These are phyloP conservation scores for Hypotaenidia okinawae DNA, from an alignment of 2,797 vertebrate genomes.

Conservation along the genomic window DNA sequence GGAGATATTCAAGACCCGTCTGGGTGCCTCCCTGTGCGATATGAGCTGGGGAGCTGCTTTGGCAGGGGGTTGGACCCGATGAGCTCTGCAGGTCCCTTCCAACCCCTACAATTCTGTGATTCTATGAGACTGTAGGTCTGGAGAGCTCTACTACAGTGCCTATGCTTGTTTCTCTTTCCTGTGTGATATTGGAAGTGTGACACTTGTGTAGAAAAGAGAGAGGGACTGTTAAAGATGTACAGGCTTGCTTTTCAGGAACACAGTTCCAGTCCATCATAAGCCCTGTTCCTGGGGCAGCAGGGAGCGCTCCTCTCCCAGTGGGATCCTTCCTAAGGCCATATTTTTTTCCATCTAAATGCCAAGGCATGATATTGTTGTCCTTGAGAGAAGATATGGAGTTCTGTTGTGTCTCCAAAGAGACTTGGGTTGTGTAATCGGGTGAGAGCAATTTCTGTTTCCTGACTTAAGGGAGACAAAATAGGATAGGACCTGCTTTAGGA, in stretches of 20 bases:
- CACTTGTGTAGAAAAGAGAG: background rate
- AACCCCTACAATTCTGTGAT: too few relatives aligned
- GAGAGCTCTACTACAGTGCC: background rate
- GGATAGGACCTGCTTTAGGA: background rate
- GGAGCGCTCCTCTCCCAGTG: background rate
- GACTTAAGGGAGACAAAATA: background rate
- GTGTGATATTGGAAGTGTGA: background rate
- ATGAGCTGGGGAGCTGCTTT: too few relatives aligned
- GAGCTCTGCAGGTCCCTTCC: too few relatives aligned
- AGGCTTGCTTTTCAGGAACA: background rate
- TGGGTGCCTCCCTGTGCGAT: too few relatives aligned
- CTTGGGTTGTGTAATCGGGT: background rate
- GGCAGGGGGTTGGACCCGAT: too few relatives aligned
- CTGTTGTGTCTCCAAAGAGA: background rate
- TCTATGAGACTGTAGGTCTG: background rate
- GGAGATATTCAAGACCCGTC: too few relatives aligned
- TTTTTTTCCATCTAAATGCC: background rate
- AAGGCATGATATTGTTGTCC: background rate
- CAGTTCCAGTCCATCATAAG: fast-evolving
- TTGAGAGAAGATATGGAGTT: background rate
- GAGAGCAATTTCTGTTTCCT: background rate
- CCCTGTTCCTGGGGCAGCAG: background rate
- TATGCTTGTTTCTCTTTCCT: background rate
- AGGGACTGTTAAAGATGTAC: background rate
- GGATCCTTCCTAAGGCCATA: background rate